Evolutionary conservation across 2,113 vertebrate species (phyloP).

Genomic region (Neoarius graeffei): DNA sequence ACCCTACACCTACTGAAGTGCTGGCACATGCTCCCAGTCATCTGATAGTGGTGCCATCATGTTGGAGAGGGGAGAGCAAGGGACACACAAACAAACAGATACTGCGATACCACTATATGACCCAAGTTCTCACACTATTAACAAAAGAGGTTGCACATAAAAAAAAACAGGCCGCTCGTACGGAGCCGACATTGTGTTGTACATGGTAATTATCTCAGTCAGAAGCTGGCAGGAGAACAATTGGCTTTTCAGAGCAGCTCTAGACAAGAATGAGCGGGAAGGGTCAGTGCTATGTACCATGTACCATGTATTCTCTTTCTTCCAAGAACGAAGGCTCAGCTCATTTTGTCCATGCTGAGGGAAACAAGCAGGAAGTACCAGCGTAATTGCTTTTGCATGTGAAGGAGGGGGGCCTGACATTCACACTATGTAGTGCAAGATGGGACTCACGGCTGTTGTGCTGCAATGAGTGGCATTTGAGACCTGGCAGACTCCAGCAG

Average conservation of each 20-base stretch:
- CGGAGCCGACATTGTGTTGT: constrained; percentile 65
- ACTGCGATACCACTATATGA: constrained; percentile 38
- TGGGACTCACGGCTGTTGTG: constrained; percentile 32
- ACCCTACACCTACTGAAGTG: neutral
- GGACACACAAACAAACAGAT: constrained; percentile 43
- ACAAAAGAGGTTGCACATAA: constrained; percentile 58
- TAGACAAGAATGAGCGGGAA: constrained; percentile 42
- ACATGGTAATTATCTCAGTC: constrained; percentile 70
- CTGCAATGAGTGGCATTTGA: constrained; percentile 59
- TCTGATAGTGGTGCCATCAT: constrained; percentile 39
- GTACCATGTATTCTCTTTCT: constrained; percentile 69
- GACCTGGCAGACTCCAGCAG: constrained; percentile 57
- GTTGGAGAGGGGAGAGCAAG: constrained; percentile 39
- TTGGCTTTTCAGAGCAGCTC: constrained; percentile 63
- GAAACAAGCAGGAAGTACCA: constrained; percentile 31
- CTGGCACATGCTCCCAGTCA: constrained; percentile 35
- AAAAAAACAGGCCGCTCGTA: constrained; percentile 63
- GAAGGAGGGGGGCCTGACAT: constrained; percentile 55
- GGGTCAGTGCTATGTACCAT: constrained; percentile 67
- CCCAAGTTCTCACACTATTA: constrained; percentile 60
- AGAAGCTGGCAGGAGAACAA: constrained; percentile 66
- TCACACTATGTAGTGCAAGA: constrained; percentile 57
- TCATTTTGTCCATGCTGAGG: constrained; percentile 37
- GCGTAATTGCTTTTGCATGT: constrained; percentile 54
- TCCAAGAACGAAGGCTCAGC: constrained; percentile 63